Base-by-base conservation (phyloP, 2,888 invertebrate genomes). In the Erpobdella octoculata region DNA sequence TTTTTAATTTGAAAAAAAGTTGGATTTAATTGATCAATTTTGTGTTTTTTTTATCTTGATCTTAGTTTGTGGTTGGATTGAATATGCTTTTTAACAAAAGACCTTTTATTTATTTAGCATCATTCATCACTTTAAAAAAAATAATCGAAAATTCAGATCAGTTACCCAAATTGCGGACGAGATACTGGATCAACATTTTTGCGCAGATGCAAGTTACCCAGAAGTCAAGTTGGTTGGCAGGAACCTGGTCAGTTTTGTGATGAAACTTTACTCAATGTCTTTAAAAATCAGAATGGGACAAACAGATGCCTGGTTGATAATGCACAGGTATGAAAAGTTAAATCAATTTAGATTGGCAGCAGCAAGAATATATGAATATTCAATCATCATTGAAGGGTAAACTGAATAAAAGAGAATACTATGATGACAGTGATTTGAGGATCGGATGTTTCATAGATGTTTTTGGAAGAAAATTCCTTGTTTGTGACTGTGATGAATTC, bases 401-500 rank as follows among this genome's bases (percentile, higher is more conserved):
- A n/a, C n/a, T n/a, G n/a, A n/a, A n/a, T n/a, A n/a, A 79, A 31
- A 77, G 76, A 37, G 80, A 82, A 59, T 83, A 78, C 76, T 83
- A 83, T 77, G 80, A 75, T 64, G 91, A 91, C 72, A 87, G 86
- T 25, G 93, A 95, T 82, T 84, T 95, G 36, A 87, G 88, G 48
- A 90, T 94, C 74, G 94, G 94, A 0, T 88, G 89, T 0, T 87
- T 89, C 0, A 79, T 95, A 0, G 91, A 91, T 80, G 88, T 91
- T 4, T 93, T 88, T 79, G 92, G 92, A 1, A 87, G 93, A 28
- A 88, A 89, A 75, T 87, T 93, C 31, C 86, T 91, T 0, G 83
- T 95, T 0, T 90, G 89, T 0, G 89, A 91, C 80, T 91, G 92
- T 78, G 94, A 95, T 83, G 85, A 87, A 1, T 93, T 89, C 78